Conservation (phyloP, 2,888 invertebrate genomes). For the Tigriopus californicus region DNA sequence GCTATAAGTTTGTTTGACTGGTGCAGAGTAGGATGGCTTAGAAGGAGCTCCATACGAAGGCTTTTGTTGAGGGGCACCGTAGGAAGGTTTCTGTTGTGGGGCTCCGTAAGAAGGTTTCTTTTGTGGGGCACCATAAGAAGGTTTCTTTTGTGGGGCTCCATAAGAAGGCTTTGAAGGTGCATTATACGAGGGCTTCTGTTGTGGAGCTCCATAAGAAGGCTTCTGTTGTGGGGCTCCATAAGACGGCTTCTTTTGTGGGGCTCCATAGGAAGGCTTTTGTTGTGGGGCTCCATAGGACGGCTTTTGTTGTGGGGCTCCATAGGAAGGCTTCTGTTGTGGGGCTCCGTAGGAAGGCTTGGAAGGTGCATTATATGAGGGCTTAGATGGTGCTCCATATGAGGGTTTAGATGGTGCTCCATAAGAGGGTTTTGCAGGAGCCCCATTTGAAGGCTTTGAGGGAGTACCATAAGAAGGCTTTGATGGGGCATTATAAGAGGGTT, state of each 20-base stretch:
- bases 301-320: background rate
- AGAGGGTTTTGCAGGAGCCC: background rate
- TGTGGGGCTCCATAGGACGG: background rate
- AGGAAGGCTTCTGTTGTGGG: background rate
- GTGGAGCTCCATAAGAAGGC: constrained; percentile 5
- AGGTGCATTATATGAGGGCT: background rate
- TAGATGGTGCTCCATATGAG: constrained; percentile 11
- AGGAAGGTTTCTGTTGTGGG: background rate
- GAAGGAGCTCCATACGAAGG: background rate
- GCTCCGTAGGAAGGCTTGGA: constrained; percentile 17
- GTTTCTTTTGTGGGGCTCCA: constrained; percentile 1
- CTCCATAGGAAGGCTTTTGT: background rate
- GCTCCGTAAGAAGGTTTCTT: constrained; percentile 4
- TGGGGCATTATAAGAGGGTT: background rate
- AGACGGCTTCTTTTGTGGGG: background rate
- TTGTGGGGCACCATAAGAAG: constrained; percentile 5
- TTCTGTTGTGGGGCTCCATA: constrained; percentile 17
- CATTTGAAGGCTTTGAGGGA: background rate
- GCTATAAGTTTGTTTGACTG: constrained; percentile 10
- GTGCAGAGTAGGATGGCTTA: constrained; percentile 8
- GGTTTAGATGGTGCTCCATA: constrained; percentile 12
- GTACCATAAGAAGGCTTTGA: background rate
- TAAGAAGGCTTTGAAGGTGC: background rate
- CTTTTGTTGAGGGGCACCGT: background rate
- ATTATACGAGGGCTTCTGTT: constrained; percentile 14